Conservation (phyloP, 1,140 invertebrate species). For the Cydia amplana region DNA sequence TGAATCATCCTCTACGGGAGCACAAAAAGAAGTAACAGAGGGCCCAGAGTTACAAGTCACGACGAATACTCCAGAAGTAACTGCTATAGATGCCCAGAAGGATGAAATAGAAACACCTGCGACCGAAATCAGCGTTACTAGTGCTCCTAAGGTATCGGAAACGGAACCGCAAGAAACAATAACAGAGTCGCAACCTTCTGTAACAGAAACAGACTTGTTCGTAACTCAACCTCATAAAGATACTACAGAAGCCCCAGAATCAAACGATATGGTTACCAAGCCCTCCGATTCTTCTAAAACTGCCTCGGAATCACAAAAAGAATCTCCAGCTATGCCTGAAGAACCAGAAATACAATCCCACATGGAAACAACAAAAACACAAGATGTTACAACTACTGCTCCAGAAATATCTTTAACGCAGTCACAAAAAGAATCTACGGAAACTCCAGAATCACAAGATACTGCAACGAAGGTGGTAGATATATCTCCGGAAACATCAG, state of each 20-base stretch:
- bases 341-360: not conserved
- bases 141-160: constrained; percentile 1
- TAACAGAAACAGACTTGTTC: constrained; percentile 3
- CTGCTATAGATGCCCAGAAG: constrained; percentile 24
- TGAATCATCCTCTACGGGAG: not conserved
- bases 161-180: not conserved
- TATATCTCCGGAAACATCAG: not conserved
- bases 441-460: not conserved
- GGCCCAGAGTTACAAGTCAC: not conserved
- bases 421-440: not conserved
- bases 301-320: not conserved
- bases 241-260: not conserved
- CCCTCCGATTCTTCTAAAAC: not conserved
- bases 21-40: constrained; percentile 7
- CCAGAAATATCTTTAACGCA: not conserved
- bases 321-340: not conserved
- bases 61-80: constrained; percentile 16
- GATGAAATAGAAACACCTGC: not conserved
- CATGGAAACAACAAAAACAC: not conserved
- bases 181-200: not conserved
- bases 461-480: not conserved
- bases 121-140: not conserved
- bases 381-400: constrained; percentile 3
- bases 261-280: not conserved
- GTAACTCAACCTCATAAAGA: not conserved